phyloP scores from a whole-genome alignment of 1,140 invertebrate genomes.

The Atopsyche davidsoni region DNA sequence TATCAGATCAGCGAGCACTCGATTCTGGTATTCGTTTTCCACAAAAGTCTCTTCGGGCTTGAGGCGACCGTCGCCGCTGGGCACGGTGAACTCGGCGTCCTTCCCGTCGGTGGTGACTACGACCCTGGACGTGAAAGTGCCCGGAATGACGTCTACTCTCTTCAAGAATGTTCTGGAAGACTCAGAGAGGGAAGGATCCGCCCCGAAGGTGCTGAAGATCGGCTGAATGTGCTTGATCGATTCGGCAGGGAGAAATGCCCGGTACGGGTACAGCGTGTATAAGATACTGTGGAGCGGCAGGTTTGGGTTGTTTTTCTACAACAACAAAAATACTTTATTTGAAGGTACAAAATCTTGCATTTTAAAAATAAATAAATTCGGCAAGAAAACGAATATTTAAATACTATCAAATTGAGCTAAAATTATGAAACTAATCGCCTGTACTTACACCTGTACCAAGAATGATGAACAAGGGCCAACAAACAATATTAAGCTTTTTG shows the following conservation, averaged over 20 bases:
- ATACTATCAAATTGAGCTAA: no score
- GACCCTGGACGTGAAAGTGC: neutral
- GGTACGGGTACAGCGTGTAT: constrained; percentile 77
- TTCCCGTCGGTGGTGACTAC: constrained; percentile 33
- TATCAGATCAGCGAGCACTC: constrained; percentile 69
- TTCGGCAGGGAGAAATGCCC: constrained; percentile 68
- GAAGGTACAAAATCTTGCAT: no score
- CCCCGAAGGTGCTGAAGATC: constrained; percentile 57
- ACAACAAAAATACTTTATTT: constrained; percentile 33
- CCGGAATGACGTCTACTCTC: neutral
- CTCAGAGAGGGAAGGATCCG: constrained; percentile 33
- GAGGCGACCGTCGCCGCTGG: constrained; percentile 35
- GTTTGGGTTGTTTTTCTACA: constrained; percentile 63
- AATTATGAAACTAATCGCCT: no score
- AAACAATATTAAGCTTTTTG: no score
- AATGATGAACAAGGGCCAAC: no score
- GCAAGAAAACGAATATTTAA: no score
- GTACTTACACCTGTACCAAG: no score
- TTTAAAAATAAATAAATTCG: no score
- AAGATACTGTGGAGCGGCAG: constrained; percentile 61
- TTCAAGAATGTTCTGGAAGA: neutral
- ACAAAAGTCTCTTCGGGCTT: constrained; percentile 46
- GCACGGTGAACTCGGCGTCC: constrained; percentile 39
- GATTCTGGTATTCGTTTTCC: constrained; percentile 73
- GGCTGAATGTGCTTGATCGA: constrained; percentile 62